Evolutionary conservation across 2,888 invertebrate species (phyloP).

Genomic region (Hydropsyche betteni): DNA sequence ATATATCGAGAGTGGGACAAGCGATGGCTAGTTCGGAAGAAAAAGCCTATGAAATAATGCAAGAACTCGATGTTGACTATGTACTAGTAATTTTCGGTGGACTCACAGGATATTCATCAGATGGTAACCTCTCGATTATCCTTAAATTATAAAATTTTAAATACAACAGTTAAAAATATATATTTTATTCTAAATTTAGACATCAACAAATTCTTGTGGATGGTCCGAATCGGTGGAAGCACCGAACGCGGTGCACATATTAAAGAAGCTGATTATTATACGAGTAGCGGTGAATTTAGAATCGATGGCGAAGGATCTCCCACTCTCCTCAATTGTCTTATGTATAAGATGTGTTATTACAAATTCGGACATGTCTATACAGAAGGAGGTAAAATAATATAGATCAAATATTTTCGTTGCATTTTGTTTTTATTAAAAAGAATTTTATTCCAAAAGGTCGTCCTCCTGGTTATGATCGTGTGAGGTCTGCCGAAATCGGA

Average conservation of each 20-base stretch:
- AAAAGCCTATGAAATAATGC: constrained; percentile 97
- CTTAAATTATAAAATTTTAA: neutral
- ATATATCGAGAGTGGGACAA: constrained; percentile 96
- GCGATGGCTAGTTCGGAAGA: constrained; percentile 98
- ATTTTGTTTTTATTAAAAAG: neutral
- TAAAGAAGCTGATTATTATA: constrained; percentile 97
- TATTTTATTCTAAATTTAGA: constrained; percentile 64
- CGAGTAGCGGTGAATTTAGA: constrained; percentile 93
- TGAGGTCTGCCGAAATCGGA: constrained; percentile 96
- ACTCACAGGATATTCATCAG: constrained; percentile 97
- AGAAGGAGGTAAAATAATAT: constrained; percentile 75
- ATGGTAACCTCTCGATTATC: constrained; percentile 70
- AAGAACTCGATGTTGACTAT: constrained; percentile 96
- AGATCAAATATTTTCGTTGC: neutral
- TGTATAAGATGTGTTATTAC: constrained; percentile 99
- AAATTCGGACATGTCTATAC: constrained; percentile 96
- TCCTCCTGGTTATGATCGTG: constrained; percentile 95
- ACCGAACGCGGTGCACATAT: constrained; percentile 95
- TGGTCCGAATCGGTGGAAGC: constrained; percentile 97
- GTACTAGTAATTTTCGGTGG: constrained; percentile 98
- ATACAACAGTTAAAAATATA: neutral
- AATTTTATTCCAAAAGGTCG: constrained; percentile 69
- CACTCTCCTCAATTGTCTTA: constrained; percentile 92
- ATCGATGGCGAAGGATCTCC: constrained; percentile 94
- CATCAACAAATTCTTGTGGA: constrained; percentile 99